Base-by-base conservation (phyloP, 2,797 vertebrate species). In the Anguilla obscura region DNA sequence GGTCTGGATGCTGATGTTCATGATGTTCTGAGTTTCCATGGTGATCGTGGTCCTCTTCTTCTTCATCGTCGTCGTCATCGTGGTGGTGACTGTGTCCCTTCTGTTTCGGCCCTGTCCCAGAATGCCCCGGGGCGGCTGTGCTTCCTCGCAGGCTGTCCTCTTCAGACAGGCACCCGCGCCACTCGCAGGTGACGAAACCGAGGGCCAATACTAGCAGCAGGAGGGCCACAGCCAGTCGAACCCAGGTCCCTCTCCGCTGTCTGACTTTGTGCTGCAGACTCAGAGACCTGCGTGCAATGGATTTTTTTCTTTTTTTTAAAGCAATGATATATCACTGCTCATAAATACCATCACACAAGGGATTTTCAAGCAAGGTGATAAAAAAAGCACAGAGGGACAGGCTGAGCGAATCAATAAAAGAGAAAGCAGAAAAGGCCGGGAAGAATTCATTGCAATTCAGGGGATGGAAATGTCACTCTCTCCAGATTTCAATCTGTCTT, bases 131-230 rank as follows among this genome's bases (percentile, higher is more conserved):
- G 45, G 54, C 52, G 27, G 45, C 54, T 63, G 56, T n/a, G 54
- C 18, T 85, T 18, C 54, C 56, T 48, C 82, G 83, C n/a, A 79
- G 1, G 30, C 63, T 86, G 18, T 84, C 84, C 66, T 76, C 74
- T 54, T 45, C 85, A 40, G 86, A 85, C 86, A 89, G 88, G 79
- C 87, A 90, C 27, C 89, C 80, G 7, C 88, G 48, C 85, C 87
- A 89, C 85, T 93, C 90, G 66, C 69, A 89, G 58, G 91, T 33
- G 60, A 87, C 36, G 71, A 92, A 93, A 45, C 86, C 79, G 6
- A 90, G 54, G 86, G 90, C 90, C 48, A 92, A 69, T 66, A 45
- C 88, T 60, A 93, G 86, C 63, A 93, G 87, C 87, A 92, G 60
- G 12, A 91, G 79, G 48, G 89, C 86, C 71, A 85, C 89, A 27